phyloP scores from a whole-genome alignment of 2,797 vertebrate genomes.

The Anabas testudineus region DNA sequence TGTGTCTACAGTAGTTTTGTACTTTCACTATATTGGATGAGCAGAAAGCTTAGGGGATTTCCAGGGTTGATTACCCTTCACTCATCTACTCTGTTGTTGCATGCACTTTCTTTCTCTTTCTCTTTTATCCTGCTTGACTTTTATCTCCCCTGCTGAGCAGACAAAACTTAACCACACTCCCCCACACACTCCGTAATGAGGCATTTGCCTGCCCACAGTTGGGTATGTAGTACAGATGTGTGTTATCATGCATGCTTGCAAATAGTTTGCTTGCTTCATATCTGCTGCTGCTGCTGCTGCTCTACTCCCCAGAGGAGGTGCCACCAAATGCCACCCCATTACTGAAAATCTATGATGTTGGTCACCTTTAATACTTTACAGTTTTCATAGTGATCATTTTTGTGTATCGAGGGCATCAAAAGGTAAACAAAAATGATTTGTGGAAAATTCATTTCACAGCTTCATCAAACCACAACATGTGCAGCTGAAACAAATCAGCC shows the following conservation, averaged over 20 bases:
- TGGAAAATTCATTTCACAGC: slow-evolving; percentile 19
- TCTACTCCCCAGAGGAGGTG: slow-evolving; percentile 21
- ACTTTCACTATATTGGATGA: slow-evolving; percentile 11
- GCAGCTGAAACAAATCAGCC: slow-evolving; percentile 2
- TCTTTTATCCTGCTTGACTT: slow-evolving; percentile 59
- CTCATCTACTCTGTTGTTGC: slow-evolving; percentile 6
- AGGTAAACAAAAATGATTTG: slow-evolving; percentile 9
- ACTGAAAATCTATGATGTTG: too few species aligned
- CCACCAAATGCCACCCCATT: too few species aligned
- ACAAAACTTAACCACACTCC: slow-evolving; percentile 41
- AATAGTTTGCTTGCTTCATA: slow-evolving; percentile 34
- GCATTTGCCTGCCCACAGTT: slow-evolving; percentile 42
- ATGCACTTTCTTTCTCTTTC: slow-evolving; percentile 65
- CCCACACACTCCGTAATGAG: slow-evolving; percentile 55
- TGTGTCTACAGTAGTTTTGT: slow-evolving; percentile 12
- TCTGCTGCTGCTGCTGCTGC: slow-evolving; percentile 20
- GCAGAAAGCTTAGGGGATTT: slow-evolving; percentile 47
- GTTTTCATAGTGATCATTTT: neutral
- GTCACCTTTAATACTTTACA: neutral
- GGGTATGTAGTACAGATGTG: slow-evolving; percentile 45
- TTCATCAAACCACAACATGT: neutral
- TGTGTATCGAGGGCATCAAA: too few species aligned
- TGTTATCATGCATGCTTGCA: slow-evolving; percentile 28
- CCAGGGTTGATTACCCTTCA: slow-evolving; percentile 51
- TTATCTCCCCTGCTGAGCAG: slow-evolving; percentile 56